A percentile compares a stretch with the other conserved stretches of the same genome.
Conservation (phyloP, 1,140 invertebrate genomes). For the Drosophila varians region DNA sequence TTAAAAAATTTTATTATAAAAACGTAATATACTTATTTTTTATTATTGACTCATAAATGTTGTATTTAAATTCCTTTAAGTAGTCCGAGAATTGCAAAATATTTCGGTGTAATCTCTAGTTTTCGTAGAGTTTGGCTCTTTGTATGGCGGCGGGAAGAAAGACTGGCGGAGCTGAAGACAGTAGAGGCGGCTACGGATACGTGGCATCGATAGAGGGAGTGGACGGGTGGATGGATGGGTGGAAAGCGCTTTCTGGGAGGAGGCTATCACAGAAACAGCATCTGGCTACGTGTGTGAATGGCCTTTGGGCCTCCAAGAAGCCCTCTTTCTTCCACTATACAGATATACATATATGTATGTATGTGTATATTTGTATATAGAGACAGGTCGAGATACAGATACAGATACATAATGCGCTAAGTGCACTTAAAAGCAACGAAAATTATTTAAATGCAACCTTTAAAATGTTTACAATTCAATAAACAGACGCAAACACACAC, state of each 20-base stretch:
- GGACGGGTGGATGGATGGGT: constrained; percentile 12
- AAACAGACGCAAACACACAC: constrained; percentile 60
- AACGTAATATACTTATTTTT: too few relatives aligned
- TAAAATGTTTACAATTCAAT: constrained; percentile 80
- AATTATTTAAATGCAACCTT: constrained; percentile 77
- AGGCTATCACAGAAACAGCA: constrained; percentile 39
- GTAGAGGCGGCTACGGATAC: constrained; percentile 11
- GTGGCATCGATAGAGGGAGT: constrained; percentile 49
- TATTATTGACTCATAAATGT: too few relatives aligned
- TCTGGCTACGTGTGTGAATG: constrained; percentile 52
- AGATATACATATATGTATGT: constrained; percentile 12
- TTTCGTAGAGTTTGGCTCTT: constrained; percentile 36
- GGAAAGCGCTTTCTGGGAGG: constrained; percentile 5
- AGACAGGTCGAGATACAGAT: not conserved
- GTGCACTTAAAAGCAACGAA: constrained; percentile 46
- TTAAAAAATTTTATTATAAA: too few relatives aligned
- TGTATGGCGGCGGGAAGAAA: not conserved
- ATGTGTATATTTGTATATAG: not conserved
- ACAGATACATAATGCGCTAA: constrained; percentile 17
- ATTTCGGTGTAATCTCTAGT: constrained; percentile 2
- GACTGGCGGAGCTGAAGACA: not conserved
- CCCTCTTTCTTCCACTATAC: constrained; percentile 20
- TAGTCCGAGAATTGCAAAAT: not conserved
- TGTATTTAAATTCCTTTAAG: too few relatives aligned
- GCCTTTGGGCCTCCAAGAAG: constrained; percentile 38